These are phyloP conservation scores for Dynastes maya DNA, from an alignment of 2,888 invertebrate species.

Conservation along the genomic window DNA sequence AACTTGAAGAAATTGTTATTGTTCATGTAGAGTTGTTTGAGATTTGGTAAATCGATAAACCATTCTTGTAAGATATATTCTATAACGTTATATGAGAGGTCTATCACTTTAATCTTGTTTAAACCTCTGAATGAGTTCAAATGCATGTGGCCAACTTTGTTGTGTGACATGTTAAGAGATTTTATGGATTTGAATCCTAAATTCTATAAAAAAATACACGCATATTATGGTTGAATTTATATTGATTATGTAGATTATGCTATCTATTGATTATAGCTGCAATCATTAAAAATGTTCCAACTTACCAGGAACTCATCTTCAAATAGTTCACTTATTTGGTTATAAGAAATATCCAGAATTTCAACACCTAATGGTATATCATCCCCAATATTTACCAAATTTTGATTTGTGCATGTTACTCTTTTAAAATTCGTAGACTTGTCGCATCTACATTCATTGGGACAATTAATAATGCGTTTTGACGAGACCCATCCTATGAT, in stretches of 20 bases:
- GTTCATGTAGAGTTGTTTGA: slow-evolving; percentile 75
- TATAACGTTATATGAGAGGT: slow-evolving; percentile 77
- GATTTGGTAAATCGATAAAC: slow-evolving; percentile 73
- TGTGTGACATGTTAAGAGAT: slow-evolving; percentile 74
- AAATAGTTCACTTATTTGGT: slow-evolving; percentile 76
- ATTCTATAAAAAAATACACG: slow-evolving; percentile 68
- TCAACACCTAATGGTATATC: slow-evolving; percentile 76
- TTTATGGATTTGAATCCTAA: slow-evolving; percentile 71
- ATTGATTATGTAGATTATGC: background rate
- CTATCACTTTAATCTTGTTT: slow-evolving; percentile 72
- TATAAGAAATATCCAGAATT: slow-evolving; percentile 76
- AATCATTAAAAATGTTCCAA: slow-evolving; percentile 37
- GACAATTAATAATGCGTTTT: slow-evolving; percentile 66
- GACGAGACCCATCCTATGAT: slow-evolving; percentile 9
- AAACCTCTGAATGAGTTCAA: slow-evolving; percentile 76
- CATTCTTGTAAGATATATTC: slow-evolving; percentile 74
- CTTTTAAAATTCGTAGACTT: slow-evolving; percentile 71
- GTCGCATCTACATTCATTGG: slow-evolving; percentile 75
- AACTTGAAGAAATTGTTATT: slow-evolving; percentile 76
- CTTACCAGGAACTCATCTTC: slow-evolving; percentile 77
- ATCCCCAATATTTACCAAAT: slow-evolving; percentile 74
- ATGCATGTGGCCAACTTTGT: slow-evolving; percentile 77
- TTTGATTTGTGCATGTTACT: slow-evolving; percentile 74
- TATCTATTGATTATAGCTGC: background rate
- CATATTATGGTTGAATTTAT: background rate